Conservation (phyloP, 2,888 invertebrate species). For the Epiblema foenella region DNA sequence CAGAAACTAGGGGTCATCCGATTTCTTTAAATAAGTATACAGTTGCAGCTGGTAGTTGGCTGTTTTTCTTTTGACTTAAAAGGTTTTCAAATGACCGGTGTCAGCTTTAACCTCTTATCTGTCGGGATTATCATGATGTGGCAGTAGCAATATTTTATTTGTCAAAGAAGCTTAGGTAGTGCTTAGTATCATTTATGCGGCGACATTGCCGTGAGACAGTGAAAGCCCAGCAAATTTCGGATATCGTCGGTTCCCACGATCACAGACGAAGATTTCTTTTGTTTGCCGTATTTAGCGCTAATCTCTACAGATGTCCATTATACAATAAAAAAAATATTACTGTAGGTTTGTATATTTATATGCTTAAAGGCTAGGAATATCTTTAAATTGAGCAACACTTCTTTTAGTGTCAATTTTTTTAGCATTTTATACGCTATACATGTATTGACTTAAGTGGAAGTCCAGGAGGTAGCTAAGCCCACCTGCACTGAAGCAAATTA, state of each 20-base stretch:
- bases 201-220: constrained; percentile 67
- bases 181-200: constrained; percentile 11
- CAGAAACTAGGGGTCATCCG: too few relatives aligned
- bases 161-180: constrained; percentile 21
- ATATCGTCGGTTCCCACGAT: constrained; percentile 71
- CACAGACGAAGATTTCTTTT: constrained; percentile 55
- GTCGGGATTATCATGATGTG: neutral
- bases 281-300: constrained; percentile 52
- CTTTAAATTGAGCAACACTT: too few relatives aligned
- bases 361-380: too few relatives aligned
- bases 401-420: too few relatives aligned
- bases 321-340: constrained; percentile 21
- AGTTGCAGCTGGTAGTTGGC: too few relatives aligned
- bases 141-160: constrained; percentile 16
- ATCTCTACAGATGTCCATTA: constrained; percentile 35
- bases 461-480: too few relatives aligned
- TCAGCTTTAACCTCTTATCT: neutral
- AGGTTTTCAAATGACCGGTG: neutral
- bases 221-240: constrained; percentile 66
- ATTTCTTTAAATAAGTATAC: too few relatives aligned
- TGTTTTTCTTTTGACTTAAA: too few relatives aligned
- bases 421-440: too few relatives aligned
- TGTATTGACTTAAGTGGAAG: too few relatives aligned
- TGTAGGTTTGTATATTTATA: too few relatives aligned
- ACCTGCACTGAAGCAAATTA: too few relatives aligned